phyloP scores from a whole-genome alignment of 2,888 invertebrate genomes.

The Zygothrica quintamaculata region DNA sequence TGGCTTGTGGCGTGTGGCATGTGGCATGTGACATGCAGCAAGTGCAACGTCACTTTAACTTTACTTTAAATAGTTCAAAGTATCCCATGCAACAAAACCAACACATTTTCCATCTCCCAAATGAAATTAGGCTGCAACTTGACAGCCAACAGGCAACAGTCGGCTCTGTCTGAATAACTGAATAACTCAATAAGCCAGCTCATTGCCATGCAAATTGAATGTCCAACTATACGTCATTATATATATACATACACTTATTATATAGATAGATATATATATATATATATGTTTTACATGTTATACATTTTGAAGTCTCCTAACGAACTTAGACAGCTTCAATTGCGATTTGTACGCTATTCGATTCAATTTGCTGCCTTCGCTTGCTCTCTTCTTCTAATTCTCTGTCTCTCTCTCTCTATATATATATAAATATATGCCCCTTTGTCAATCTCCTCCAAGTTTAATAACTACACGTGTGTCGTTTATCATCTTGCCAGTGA shows the following conservation, averaged over 20 bases:
- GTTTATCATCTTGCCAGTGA: no score
- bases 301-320: not conserved
- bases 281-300: no score
- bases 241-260: no score
- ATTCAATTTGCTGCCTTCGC: no score
- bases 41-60: conserved; percentile 67
- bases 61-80: conserved; percentile 54
- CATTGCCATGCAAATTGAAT: conserved; percentile 63
- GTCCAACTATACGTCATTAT: conserved; percentile 23
- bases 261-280: no score
- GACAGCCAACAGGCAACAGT: conserved; percentile 14
- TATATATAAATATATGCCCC: no score
- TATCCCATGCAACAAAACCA: conserved; percentile 1
- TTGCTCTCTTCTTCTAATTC: no score
- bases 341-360: not conserved
- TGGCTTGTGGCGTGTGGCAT: conserved; percentile 38
- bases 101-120: conserved; percentile 38
- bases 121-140: conserved; percentile 58
- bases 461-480: no score
- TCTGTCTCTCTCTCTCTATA: no score
- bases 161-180: conserved; percentile 39
- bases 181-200: conserved; percentile 59
- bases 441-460: no score
- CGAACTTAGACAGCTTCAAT: not conserved
- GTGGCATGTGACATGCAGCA: conserved; percentile 38